Evolutionary conservation across 1,140 invertebrate genomes (phyloP).

Genomic region (Zaprionus camerounensis): DNA sequence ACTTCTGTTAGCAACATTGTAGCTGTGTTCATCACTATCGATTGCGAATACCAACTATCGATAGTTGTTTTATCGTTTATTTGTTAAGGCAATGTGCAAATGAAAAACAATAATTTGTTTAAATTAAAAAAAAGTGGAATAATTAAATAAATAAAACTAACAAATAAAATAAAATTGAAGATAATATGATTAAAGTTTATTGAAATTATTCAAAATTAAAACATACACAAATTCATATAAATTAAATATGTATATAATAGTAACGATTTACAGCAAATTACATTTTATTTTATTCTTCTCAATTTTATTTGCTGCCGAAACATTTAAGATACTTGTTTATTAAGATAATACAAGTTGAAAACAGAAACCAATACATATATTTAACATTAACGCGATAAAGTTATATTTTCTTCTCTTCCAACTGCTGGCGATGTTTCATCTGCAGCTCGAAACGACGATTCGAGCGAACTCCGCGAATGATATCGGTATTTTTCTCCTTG

Average conservation of each 20-base stretch:
- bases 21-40: neutral
- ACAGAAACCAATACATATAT: neutral
- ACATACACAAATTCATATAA: neutral
- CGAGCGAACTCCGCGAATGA: slow-evolving; percentile 87
- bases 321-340: neutral
- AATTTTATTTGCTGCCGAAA: neutral
- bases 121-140: neutral
- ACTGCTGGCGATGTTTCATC: slow-evolving; percentile 85
- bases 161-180: neutral
- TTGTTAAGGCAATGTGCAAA: neutral
- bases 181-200: neutral
- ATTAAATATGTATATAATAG: neutral
- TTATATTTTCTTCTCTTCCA: slow-evolving; percentile 39
- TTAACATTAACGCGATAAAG: neutral
- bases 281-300: neutral
- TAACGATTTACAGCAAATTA: neutral
- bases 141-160: too few relatives aligned
- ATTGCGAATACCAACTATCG: neutral
- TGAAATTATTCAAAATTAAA: neutral
- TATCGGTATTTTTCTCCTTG: slow-evolving; percentile 45
- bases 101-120: neutral
- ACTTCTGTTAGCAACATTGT: slow-evolving; percentile 19
- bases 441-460: slow-evolving; percentile 89
- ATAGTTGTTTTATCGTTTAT: neutral
- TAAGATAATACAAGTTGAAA: slow-evolving; percentile 14